Evolutionary conservation across 2,888 invertebrate genomes (phyloP).

Genomic region (Furcula furcula): DNA sequence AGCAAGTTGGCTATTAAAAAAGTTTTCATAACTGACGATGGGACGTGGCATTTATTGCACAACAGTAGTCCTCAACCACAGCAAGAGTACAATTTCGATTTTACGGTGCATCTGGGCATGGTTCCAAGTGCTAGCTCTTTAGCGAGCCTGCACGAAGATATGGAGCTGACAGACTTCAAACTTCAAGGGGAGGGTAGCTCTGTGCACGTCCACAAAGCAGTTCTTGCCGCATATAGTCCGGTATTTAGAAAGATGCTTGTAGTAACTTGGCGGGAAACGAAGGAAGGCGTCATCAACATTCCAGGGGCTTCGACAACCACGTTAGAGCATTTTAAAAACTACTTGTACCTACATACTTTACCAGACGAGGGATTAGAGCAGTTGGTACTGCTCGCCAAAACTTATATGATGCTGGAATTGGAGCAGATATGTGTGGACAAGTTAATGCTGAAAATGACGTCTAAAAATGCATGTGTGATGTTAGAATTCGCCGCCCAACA

Average conservation of each 20-base stretch:
- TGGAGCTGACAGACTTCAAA: slow-evolving; percentile 50
- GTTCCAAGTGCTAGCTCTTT: slow-evolving; percentile 37
- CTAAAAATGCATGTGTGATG: slow-evolving; percentile 22
- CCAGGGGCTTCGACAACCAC: slow-evolving; percentile 40
- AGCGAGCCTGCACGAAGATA: slow-evolving; percentile 37
- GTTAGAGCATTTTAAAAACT: slow-evolving; percentile 45
- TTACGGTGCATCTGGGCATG: slow-evolving; percentile 35
- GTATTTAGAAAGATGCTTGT: slow-evolving; percentile 47
- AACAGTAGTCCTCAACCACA: slow-evolving; percentile 40
- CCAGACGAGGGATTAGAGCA: slow-evolving; percentile 15
- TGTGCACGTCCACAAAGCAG: slow-evolving; percentile 44
- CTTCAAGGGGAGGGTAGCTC: slow-evolving; percentile 47
- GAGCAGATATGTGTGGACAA: slow-evolving; percentile 46
- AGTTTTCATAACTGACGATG: slow-evolving; percentile 42
- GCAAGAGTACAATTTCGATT: slow-evolving; percentile 39
- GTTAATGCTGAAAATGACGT: slow-evolving; percentile 20
- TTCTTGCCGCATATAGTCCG: slow-evolving; percentile 48
- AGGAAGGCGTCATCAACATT: slow-evolving; percentile 41
- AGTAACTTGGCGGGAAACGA: slow-evolving; percentile 47
- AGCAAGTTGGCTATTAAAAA: slow-evolving; percentile 35
- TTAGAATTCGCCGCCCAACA: slow-evolving; percentile 48
- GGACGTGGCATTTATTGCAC: slow-evolving; percentile 43
- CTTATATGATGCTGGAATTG: slow-evolving; percentile 51
- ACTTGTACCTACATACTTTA: slow-evolving; percentile 39
- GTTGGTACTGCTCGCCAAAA: slow-evolving; percentile 42